Conservation (phyloP, 2,113 vertebrate genomes). For the human (Homo sapiens) region GRCh38 chr1:25962001-25962500, state of each 20-base stretch:
- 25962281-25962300: not conserved
- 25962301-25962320: not conserved
- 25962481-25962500: not conserved
- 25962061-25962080: slow-evolving; percentile 75
- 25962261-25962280: not conserved
- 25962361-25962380: not conserved
- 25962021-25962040: slow-evolving; percentile 71
- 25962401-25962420: not conserved
- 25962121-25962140: not conserved
- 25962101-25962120: not conserved
- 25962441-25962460: slow-evolving; percentile 19
- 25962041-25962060: slow-evolving; percentile 83
- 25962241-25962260: not conserved
- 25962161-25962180: not conserved
- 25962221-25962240: not conserved
- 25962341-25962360: not conserved
- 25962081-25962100: slow-evolving; percentile 71
- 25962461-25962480: not conserved
- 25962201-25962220: not conserved
- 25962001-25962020: slow-evolving; percentile 59
- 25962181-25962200: not conserved
- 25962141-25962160: not conserved
- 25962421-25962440: not conserved
- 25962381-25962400: not conserved
- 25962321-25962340: not conserved